Conservation (phyloP, 2,113 vertebrate genomes). For the Urocitellus parryii region DNA sequence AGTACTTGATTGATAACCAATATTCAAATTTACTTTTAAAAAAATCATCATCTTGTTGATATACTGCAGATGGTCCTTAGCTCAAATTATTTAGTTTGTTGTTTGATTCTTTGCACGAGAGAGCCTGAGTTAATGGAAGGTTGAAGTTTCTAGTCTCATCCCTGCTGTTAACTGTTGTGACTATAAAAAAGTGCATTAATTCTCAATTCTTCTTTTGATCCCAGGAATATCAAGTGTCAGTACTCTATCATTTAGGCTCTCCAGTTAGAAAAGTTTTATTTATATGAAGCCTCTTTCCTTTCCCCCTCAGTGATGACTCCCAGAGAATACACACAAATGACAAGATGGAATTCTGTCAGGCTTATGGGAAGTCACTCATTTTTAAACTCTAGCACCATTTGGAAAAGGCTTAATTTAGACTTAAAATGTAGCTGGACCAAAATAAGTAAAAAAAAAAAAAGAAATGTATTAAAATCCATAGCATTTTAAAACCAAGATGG, state of each 20-base stretch:
- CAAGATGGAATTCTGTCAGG: background rate
- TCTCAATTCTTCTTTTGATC: background rate
- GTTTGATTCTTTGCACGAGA: background rate
- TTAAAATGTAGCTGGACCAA: background rate
- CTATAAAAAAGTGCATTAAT: background rate
- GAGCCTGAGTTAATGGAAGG: background rate
- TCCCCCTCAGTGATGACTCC: background rate
- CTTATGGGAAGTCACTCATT: background rate
- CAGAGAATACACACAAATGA: background rate
- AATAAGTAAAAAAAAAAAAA: background rate
- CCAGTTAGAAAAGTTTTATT: background rate
- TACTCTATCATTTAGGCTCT: background rate
- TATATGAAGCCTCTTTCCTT: background rate
- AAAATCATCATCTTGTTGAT: background rate
- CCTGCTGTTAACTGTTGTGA: background rate
- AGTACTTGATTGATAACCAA: background rate
- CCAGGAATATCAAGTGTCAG: background rate
- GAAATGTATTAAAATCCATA: background rate
- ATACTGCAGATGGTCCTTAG: background rate
- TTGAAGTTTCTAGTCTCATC: background rate
- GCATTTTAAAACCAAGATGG: constrained; percentile 40
- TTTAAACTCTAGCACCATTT: constrained; percentile 16
- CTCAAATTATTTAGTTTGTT: background rate
- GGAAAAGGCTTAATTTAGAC: background rate
- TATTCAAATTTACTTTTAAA: constrained; percentile 45